A percentile compares a stretch with the other conserved stretches of the same genome.
phyloP scores from a whole-genome alignment of 2,113 vertebrate genomes.

The Nestor notabilis region DNA sequence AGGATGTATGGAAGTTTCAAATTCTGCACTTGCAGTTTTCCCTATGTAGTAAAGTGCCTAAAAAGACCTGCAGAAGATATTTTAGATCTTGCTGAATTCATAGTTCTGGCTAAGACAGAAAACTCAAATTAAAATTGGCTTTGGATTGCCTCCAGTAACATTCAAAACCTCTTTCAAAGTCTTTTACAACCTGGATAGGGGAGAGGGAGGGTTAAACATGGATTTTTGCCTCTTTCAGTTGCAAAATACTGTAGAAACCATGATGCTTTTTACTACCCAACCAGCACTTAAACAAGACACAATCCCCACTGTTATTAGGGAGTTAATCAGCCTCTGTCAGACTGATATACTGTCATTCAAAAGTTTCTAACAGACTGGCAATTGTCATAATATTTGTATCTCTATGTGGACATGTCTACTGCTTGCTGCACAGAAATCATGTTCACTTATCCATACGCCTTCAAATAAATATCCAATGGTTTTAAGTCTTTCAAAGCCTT shows the following conservation, averaged over 20 bases:
- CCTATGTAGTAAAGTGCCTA: background rate
- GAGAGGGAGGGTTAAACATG: background rate
- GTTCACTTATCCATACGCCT: background rate
- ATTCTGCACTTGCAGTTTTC: background rate
- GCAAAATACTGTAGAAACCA: background rate
- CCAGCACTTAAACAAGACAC: background rate
- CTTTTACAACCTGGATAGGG: background rate
- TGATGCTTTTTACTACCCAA: background rate
- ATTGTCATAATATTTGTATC: constrained; percentile 20
- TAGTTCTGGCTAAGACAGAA: background rate
- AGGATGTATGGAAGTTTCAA: background rate
- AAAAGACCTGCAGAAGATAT: background rate
- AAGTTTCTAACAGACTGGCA: background rate
- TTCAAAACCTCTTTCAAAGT: background rate
- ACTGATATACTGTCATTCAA: background rate
- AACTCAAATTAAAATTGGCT: background rate
- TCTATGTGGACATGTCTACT: background rate
- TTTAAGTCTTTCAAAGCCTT: background rate
- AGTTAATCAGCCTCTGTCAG: background rate
- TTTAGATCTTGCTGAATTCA: background rate
- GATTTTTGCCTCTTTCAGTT: background rate
- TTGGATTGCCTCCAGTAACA: background rate
- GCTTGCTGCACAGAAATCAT: background rate
- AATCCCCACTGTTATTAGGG: background rate
- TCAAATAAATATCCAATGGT: background rate